Conservation (phyloP, 2,113 vertebrate genomes). For the Bungarus multicinctus region DNA sequence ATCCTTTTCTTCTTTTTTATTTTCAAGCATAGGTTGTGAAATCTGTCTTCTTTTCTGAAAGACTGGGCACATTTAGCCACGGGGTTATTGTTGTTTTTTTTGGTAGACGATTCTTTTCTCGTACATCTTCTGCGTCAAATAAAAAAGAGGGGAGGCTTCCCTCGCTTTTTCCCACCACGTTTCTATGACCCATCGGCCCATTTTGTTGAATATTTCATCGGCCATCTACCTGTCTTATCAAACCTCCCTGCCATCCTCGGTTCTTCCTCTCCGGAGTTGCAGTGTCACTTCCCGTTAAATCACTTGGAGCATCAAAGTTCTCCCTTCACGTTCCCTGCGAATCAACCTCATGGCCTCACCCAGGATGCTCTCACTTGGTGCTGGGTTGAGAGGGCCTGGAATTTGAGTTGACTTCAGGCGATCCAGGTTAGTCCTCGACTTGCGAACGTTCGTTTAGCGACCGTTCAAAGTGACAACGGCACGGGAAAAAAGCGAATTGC, state of each 20-base stretch:
- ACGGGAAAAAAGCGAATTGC: too few species aligned
- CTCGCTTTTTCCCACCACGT: slow-evolving; percentile 68
- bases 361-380: slow-evolving; percentile 51
- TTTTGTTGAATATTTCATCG: slow-evolving; percentile 92
- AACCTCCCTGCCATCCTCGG: slow-evolving; percentile 85
- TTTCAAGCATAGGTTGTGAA: slow-evolving; percentile 21
- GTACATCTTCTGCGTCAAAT: neutral
- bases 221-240: slow-evolving; percentile 83
- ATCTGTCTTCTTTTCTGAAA: neutral
- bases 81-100: neutral
- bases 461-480: neutral
- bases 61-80: slow-evolving; percentile 1
- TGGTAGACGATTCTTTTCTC: slow-evolving; percentile 14
- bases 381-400: slow-evolving; percentile 19
- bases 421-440: neutral
- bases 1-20: fast-evolving
- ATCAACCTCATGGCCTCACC: slow-evolving; percentile 78
- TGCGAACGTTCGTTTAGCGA: neutral
- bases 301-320: slow-evolving; percentile 77
- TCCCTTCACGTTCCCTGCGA: slow-evolving; percentile 77
- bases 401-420: slow-evolving; percentile 29
- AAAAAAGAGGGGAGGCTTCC: neutral
- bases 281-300: slow-evolving; percentile 77
- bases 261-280: slow-evolving; percentile 80
- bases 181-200: slow-evolving; percentile 80